Conservation (phyloP, 1,140 invertebrate species). For the Drosophila nebulosa region DNA sequence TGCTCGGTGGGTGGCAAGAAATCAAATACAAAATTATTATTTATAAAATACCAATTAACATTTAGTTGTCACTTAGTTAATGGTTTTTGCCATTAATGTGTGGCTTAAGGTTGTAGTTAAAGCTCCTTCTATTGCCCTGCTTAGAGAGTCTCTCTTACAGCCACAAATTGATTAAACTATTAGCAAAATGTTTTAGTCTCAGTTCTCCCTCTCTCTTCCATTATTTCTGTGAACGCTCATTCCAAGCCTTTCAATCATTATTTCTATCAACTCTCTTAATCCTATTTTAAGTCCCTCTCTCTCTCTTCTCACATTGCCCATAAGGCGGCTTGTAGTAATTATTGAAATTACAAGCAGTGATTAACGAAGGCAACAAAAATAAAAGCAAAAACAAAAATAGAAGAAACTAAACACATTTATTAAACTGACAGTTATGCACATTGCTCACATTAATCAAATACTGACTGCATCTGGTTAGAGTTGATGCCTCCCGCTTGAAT, state of each 20-base stretch:
- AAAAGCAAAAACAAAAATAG: too few species aligned
- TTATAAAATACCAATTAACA: too few species aligned
- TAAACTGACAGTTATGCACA: conserved; percentile 62
- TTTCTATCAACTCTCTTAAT: neutral
- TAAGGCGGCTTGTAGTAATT: conserved; percentile 12
- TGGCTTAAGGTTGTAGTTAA: too few species aligned
- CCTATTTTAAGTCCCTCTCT: neutral
- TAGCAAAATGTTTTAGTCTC: neutral
- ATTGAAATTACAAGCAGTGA: conserved; percentile 37
- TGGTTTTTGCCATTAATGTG: neutral
- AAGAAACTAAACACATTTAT: conserved; percentile 39
- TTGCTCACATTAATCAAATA: conserved; percentile 57
- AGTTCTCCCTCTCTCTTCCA: neutral
- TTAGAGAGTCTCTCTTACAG: too few species aligned
- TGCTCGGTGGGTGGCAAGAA: conserved; percentile 43
- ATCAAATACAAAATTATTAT: too few species aligned
- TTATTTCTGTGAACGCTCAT: neutral
- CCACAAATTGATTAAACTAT: too few species aligned
- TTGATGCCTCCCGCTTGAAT: conserved; percentile 9
- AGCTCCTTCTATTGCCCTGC: too few species aligned
- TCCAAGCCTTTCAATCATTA: too few species aligned
- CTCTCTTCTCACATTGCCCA: neutral
- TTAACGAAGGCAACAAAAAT: conserved; percentile 31
- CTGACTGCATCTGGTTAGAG: conserved; percentile 46
- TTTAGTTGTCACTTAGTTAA: neutral